phyloP scores from a whole-genome alignment of 2,888 invertebrate species.

The Drosophila imparisetae region DNA sequence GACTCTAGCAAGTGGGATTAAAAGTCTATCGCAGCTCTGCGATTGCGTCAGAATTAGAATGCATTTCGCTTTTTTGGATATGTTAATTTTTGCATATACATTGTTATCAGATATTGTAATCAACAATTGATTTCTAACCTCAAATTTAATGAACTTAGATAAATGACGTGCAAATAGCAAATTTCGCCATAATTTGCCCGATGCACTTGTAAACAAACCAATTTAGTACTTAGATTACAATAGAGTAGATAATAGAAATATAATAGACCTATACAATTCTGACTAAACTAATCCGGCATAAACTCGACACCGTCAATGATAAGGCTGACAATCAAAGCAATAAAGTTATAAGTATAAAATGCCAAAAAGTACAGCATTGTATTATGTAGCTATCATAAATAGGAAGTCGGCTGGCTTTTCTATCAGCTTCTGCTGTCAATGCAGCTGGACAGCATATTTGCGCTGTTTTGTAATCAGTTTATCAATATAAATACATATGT shows the following conservation, averaged over 20 bases:
- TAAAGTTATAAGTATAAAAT: conserved; percentile 27
- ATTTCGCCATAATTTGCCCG: not conserved
- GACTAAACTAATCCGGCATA: conserved; percentile 37
- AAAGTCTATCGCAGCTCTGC: not conserved
- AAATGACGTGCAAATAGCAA: not conserved
- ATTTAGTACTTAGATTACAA: conserved; percentile 19
- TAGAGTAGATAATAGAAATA: not conserved
- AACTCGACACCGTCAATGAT: conserved; percentile 29
- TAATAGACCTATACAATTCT: conserved; percentile 9
- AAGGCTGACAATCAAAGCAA: conserved; percentile 35
- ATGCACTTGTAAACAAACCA: conserved; percentile 23
- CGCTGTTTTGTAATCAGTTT: conserved; percentile 44
- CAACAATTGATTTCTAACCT: not conserved
- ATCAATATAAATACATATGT: conserved; percentile 14
- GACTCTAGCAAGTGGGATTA: not conserved
- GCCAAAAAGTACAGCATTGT: conserved; percentile 10
- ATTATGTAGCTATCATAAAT: conserved; percentile 26
- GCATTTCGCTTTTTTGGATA: not conserved
- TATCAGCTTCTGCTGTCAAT: conserved; percentile 24
- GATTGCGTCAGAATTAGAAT: not conserved
- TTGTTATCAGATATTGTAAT: not conserved
- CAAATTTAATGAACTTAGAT: not conserved
- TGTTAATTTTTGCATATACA: not conserved
- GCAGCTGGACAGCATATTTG: not conserved
- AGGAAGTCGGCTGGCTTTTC: conserved; percentile 8